phyloP scores from a whole-genome alignment of 2,113 vertebrate genomes.

The Typhlomys cinereus region DNA sequence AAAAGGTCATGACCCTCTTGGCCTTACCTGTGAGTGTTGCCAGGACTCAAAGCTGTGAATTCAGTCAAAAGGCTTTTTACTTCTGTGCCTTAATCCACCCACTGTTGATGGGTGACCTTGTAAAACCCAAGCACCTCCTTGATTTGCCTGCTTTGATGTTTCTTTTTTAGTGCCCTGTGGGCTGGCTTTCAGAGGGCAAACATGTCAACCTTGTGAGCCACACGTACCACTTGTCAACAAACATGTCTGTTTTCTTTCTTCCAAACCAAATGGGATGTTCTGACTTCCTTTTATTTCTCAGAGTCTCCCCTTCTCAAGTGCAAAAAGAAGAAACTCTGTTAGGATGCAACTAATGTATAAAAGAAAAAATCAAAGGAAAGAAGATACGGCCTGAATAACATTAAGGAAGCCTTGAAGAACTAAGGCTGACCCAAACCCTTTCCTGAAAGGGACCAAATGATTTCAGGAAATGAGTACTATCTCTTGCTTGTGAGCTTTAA shows the following conservation, averaged over 20 bases:
- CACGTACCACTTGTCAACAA: neutral
- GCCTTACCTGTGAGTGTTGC: neutral
- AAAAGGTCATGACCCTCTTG: neutral
- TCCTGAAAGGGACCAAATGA: neutral
- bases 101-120: neutral
- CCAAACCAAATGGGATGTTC: neutral
- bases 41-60: neutral
- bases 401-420: neutral
- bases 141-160: neutral
- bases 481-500: neutral
- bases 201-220: neutral
- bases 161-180: neutral
- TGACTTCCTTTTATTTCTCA: neutral
- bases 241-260: neutral
- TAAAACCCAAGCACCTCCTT: neutral
- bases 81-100: neutral
- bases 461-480: neutral
- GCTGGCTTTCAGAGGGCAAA: conserved; percentile 19
- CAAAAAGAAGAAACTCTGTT: conserved; percentile 9
- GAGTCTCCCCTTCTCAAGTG: neutral
- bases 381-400: neutral
- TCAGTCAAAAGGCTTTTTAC: neutral
- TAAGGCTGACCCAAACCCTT: neutral
- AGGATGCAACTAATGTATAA: neutral
- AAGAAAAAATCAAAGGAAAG: conserved; percentile 6